Conservation (phyloP, 2,797 vertebrate genomes). For the Knipowitschia caucasica region DNA sequence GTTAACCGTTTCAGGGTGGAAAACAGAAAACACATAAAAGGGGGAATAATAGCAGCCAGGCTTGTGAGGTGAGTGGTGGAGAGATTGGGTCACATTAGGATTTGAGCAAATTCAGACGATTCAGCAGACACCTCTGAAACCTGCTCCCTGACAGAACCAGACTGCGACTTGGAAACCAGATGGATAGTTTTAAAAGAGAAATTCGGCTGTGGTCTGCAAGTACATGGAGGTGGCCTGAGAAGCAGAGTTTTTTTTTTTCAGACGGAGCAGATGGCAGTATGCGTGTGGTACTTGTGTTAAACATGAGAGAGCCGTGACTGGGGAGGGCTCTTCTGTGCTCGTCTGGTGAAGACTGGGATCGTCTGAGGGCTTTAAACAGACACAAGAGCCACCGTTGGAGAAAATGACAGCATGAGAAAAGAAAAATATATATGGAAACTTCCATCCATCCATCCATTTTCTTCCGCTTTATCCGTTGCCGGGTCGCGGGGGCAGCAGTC, state of each 20-base stretch:
- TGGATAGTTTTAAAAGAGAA: constrained; percentile 16
- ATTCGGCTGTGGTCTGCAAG: constrained; percentile 7
- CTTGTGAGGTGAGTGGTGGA: not conserved
- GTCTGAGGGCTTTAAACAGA: not conserved
- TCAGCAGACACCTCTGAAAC: constrained; percentile 17
- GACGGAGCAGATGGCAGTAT: constrained; percentile 49
- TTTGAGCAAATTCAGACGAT: constrained; percentile 1
- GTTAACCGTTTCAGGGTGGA: too few species aligned
- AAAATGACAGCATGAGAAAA: not conserved
- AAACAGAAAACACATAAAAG: not conserved
- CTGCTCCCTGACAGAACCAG: constrained; percentile 12
- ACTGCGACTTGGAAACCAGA: constrained; percentile 31
- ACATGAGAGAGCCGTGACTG: constrained; percentile 23
- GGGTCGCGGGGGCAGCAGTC: too few species aligned
- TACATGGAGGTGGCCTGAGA: constrained; percentile 15
- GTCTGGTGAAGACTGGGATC: constrained; percentile 11
- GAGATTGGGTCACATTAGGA: not conserved
- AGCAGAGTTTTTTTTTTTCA: constrained; percentile 23
- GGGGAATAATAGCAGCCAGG: not conserved
- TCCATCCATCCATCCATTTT: not conserved
- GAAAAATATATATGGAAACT: not conserved
- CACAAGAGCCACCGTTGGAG: not conserved
- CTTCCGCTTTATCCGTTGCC: too few species aligned
- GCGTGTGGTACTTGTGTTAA: constrained; percentile 25
- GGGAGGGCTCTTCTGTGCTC: constrained; percentile 1